phyloP scores from a whole-genome alignment of 2,888 invertebrate species.

The Cenopis cana region DNA sequence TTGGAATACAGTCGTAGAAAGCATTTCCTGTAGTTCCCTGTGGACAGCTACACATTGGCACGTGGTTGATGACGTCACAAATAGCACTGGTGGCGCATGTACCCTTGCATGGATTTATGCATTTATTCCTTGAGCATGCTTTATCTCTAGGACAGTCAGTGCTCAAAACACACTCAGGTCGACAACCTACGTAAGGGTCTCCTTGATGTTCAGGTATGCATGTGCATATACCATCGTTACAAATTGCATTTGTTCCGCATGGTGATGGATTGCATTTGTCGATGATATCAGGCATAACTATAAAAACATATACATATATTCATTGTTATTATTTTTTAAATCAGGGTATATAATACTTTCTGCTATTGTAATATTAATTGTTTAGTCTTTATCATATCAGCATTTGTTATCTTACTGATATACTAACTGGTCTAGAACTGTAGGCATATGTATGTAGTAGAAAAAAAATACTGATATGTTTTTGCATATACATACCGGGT shows the following conservation, averaged over 20 bases:
- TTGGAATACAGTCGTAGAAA: constrained; percentile 86
- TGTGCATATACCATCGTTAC: constrained; percentile 84
- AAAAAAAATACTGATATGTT: too few species aligned
- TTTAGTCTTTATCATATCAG: too few species aligned
- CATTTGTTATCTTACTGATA: too few species aligned
- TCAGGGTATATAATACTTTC: too few species aligned
- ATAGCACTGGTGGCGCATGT: constrained; percentile 89
- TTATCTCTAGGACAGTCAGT: constrained; percentile 87
- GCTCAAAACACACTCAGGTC: constrained; percentile 89
- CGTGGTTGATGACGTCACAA: constrained; percentile 90
- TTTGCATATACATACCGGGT: constrained; percentile 60
- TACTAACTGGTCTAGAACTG: too few species aligned
- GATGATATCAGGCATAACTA: constrained; percentile 60
- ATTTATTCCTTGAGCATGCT: constrained; percentile 88
- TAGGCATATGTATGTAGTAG: too few species aligned
- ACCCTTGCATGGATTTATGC: constrained; percentile 88
- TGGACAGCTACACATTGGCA: constrained; percentile 89
- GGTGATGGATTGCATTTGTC: constrained; percentile 87
- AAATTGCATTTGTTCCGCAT: constrained; percentile 87
- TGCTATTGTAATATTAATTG: too few species aligned
- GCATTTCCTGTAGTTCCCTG: constrained; percentile 89
- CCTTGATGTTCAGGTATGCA: constrained; percentile 87
- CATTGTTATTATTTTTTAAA: too few species aligned
- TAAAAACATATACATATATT: constrained; percentile 12
- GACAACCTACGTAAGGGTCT: constrained; percentile 88